A percentile compares a stretch with the other conserved stretches of the same genome.
Evolutionary conservation across 2,797 vertebrate species (phyloP).

Genomic region (Mallotus villosus): DNA sequence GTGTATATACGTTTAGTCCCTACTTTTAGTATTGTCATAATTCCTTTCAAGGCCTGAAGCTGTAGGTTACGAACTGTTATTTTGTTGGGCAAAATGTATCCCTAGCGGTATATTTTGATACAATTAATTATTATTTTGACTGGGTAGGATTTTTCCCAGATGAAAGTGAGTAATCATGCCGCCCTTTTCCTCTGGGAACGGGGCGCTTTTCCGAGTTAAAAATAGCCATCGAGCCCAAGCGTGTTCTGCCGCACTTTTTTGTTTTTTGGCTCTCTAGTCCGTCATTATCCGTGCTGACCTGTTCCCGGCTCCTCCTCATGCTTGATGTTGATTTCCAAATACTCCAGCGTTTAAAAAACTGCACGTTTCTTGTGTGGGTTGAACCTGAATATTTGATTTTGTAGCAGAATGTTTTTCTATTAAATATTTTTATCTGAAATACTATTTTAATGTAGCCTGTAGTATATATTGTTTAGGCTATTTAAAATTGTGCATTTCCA

Average conservation of each 20-base stretch:
- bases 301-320: conserved; percentile 67
- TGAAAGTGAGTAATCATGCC: conserved; percentile 78
- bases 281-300: conserved; percentile 78
- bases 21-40: conserved; percentile 10
- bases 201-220: conserved; percentile 80
- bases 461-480: background rate
- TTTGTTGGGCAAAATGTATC: conserved; percentile 63
- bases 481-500: background rate
- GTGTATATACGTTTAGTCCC: background rate
- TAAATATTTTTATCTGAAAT: background rate
- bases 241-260: conserved; percentile 59
- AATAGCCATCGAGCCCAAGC: conserved; percentile 73
- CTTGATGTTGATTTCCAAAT: conserved; percentile 53
- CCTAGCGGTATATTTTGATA: conserved; percentile 73
- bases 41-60: conserved; percentile 52
- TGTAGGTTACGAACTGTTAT: conserved; percentile 59
- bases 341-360: background rate
- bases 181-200: conserved; percentile 84
- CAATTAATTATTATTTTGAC: conserved; percentile 88
- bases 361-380: background rate
- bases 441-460: no score
- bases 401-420: background rate
- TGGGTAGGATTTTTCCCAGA: conserved; percentile 77
- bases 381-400: background rate
- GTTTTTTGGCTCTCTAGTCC: conserved; percentile 72